phyloP scores from a whole-genome alignment of 2,113 vertebrate species.

The Barbus barbus region DNA sequence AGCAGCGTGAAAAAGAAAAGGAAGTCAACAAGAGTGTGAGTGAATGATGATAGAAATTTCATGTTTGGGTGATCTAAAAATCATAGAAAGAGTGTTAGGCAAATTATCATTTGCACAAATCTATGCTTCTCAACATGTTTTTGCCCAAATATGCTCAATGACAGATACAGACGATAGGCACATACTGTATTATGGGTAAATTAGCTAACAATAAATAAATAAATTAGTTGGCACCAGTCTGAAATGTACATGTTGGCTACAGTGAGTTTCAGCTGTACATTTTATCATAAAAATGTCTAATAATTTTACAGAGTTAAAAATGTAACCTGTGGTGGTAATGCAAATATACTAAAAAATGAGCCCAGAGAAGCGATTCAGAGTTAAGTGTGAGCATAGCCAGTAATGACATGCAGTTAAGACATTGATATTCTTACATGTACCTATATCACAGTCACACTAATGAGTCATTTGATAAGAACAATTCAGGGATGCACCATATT shows the following conservation, averaged over 20 bases:
- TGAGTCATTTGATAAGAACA: neutral
- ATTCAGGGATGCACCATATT: slow-evolving; percentile 35
- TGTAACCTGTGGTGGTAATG: neutral
- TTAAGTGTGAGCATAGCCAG: neutral
- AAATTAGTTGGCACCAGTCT: neutral
- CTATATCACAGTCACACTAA: neutral
- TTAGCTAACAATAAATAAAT: neutral
- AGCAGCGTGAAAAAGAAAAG: neutral
- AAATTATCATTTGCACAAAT: neutral
- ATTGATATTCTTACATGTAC: neutral
- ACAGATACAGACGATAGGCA: slow-evolving; percentile 31
- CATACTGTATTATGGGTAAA: slow-evolving; percentile 24
- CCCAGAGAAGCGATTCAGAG: neutral
- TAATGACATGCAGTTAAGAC: too few species aligned
- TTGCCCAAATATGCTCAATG: neutral
- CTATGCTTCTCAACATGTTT: neutral
- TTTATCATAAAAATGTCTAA: neutral
- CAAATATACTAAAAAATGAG: too few species aligned
- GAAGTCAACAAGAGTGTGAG: neutral
- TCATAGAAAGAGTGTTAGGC: neutral
- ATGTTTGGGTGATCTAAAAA: neutral
- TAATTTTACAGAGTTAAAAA: neutral
- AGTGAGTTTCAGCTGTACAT: neutral
- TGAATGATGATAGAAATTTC: neutral
- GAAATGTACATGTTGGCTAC: neutral